Conservation (phyloP, 2,113 vertebrate genomes). For the Clarias gariepinus region DNA sequence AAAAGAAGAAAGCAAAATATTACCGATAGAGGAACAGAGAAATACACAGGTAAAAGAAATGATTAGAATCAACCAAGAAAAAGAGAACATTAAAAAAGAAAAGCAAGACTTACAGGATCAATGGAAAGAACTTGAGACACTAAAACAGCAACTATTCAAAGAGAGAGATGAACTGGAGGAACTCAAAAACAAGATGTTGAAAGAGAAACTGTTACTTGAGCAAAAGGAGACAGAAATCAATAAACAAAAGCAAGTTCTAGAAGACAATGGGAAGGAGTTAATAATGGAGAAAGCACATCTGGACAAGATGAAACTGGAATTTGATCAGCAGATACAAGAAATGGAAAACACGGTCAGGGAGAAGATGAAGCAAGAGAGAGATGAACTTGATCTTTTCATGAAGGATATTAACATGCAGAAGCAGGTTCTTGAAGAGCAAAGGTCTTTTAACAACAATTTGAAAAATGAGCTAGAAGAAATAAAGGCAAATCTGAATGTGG, state of each 20-base stretch:
- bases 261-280: not conserved
- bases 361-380: conserved; percentile 17
- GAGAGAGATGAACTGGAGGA: not conserved
- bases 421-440: no score
- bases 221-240: not conserved
- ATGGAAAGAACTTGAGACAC: no score
- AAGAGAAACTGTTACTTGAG: not conserved
- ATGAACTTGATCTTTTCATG: not conserved
- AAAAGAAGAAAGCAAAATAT: no score
- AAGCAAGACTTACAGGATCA: no score
- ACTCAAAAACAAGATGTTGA: not conserved
- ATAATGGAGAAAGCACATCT: no score
- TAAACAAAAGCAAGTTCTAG: not conserved
- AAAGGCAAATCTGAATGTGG: not conserved
- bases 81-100: not conserved
- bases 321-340: not conserved
- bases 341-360: not conserved
- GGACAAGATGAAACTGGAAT: conserved; percentile 25
- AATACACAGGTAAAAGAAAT: not conserved
- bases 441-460: not conserved
- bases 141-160: no score
- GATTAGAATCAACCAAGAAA: conserved; percentile 2
- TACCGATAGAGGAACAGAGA: not conserved
- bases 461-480: conserved; percentile 7
- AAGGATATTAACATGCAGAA: no score